Base-by-base conservation (phyloP, 2,113 vertebrate genomes). In the Percopsis transmontana region DNA sequence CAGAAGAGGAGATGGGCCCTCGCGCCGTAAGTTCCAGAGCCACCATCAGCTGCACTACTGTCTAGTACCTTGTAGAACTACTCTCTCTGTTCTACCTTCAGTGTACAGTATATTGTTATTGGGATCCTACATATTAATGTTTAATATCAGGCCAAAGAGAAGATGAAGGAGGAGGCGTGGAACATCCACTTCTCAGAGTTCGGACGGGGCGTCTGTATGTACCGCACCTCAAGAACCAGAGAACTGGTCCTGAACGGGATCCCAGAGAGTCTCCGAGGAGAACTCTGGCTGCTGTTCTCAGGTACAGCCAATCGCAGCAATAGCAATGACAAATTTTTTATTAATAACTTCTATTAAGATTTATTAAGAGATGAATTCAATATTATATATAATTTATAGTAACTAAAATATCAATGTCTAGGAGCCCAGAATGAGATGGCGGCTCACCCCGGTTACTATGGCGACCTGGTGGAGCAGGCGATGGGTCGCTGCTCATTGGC, bases 111-210 rank as follows among this genome's bases (percentile, higher is more conserved):
- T 24, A 14, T 13, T 24, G 4, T 13, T 13, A 14, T 15, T 39
- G 9, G 13, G 24, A 38, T 21, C 16, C 13, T 40, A 11, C 15
- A 15, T 52, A 5, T n/a, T 19, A 39, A 23, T 47, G 7, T 24
- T 24, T 41, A 18, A 10, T 64, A 44, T n/a, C 58, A 98, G 97
- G 95, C 96, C 69, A 98, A 96, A 82, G 97, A 99, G 84, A 97
- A 93, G 80, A 97, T 98, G 95, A 99, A 98, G 62, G 96, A 98
- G 77, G 97, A 99, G 70, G 94, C 94, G 0, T 99, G 97, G 97
- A 94, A 96, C 77, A 98, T 98, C 73, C 97, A 99, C 79, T 99
- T 99, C 89, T 97, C 96, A 21, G 97, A 99, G 84, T 99, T 94
- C 2, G 97, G 97, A 15, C 91, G 97, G 0, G 97, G 97, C 0